Evolutionary conservation across 2,888 invertebrate genomes (phyloP), one percentile per base, ranked within the genome.

Genomic region (Melipona beecheii): DNA sequence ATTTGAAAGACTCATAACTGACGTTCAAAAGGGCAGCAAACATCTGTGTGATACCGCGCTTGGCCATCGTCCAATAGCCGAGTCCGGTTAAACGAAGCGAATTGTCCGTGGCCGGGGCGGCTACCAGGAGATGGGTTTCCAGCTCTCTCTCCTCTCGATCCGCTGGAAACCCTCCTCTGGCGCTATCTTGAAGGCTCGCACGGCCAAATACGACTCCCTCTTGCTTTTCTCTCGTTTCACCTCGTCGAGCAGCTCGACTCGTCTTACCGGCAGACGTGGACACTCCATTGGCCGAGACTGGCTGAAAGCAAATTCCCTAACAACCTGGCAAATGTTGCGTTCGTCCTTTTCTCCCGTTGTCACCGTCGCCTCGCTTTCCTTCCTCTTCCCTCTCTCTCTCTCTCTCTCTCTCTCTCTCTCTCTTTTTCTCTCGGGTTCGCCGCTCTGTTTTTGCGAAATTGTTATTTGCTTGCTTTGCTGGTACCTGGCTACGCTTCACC

Each of bases 71-170:
- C 92, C 91, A 92, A 86, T 73, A 68, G 78, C 86, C 83, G 19
- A 80, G 86, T 89, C 84, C 86, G 83, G 91, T 92, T 93, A 92
- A 93, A 92, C 92, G 92, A 93, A 92, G 90, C 91, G 92, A 91
- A 92, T 91, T 90, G 91, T 93, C 88, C 87, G 87, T 86, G 87
- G 85, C 87, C 83, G 65, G 70, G 75, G 71, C 85, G 75, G 71
- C 85, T 73, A 66, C 74, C 71, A 71, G 66, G 62, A 77, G 73
- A 86, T 75, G 81, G 50, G 62, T 66, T 83, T 52, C 27, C 27
- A 27, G 27, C 27, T 27, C 27, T 27, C 70, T 27, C 75, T 52
- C 58, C 58, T 49, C 70, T 56, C 52, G 49, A 15, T 27, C 62
- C n/a, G 13, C 15, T 17, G 71, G 27, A 64, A 13, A 17, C 27